phyloP scores from a whole-genome alignment of 2,113 vertebrate species.

The Oceanodroma tethys region DNA sequence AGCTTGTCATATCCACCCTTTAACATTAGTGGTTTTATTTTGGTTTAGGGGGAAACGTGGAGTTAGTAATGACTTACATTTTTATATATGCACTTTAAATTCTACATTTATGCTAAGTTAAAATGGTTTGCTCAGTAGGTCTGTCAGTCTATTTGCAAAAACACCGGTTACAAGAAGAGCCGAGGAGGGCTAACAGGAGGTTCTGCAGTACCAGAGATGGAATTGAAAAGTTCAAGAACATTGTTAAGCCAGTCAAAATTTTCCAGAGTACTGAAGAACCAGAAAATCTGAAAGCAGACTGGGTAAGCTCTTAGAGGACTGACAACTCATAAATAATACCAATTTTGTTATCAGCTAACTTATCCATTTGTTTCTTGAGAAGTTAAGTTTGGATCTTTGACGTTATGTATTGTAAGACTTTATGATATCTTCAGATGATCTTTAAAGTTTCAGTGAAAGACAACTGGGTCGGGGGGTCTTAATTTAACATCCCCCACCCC shows the following conservation, averaged over 20 bases:
- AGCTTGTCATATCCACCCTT: neutral
- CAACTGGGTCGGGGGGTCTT: accelerated
- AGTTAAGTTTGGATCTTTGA: neutral
- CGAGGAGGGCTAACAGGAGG: neutral
- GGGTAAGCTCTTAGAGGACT: neutral
- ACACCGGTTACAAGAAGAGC: neutral
- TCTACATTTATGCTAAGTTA: neutral
- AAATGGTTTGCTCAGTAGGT: neutral
- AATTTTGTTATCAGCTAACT: neutral
- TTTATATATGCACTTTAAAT: neutral
- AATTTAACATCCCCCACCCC: accelerated
- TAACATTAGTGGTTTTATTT: neutral
- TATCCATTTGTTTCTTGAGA: neutral
- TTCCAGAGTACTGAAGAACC: neutral
- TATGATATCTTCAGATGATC: neutral
- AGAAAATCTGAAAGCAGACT: neutral
- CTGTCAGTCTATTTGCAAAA: neutral
- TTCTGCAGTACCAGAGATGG: neutral
- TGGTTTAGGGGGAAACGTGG: neutral
- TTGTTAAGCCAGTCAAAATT: neutral
- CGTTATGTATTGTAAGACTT: neutral
- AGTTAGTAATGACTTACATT: neutral
- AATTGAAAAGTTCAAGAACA: neutral
- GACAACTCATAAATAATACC: neutral
- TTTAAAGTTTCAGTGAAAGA: neutral